Conservation (phyloP, 2,888 invertebrate genomes). For the Drosophila cyrtoloma region DNA sequence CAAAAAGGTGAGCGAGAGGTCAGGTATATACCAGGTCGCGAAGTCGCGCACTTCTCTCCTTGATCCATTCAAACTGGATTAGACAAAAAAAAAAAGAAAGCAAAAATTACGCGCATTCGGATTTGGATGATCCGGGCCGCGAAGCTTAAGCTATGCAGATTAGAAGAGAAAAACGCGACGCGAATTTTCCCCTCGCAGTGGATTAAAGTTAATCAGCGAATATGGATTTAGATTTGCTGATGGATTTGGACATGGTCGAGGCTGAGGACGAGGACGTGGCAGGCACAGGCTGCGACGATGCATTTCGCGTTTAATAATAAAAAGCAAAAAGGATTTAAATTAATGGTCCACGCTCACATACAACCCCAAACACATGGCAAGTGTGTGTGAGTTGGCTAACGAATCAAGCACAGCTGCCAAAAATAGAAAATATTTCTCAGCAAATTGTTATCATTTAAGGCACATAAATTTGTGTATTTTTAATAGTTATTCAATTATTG, state of each 20-base stretch:
- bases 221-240: conserved; percentile 6
- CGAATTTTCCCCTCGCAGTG: conserved; percentile 63
- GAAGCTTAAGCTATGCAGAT: conserved; percentile 74
- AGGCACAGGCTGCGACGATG: conserved; percentile 26
- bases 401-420: conserved; percentile 45
- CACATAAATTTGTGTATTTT: conserved; percentile 5
- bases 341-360: conserved; percentile 33
- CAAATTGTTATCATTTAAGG: conserved; percentile 16
- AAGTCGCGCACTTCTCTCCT: conserved; percentile 39
- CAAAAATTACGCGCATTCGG: conserved; percentile 57
- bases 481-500: conserved; percentile 30
- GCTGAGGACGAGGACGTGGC: conserved; percentile 10
- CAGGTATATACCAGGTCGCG: conserved; percentile 64
- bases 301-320: conserved; percentile 65
- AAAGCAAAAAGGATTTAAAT: conserved; percentile 76
- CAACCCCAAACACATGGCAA: background rate
- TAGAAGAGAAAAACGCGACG: conserved; percentile 45
- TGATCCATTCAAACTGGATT: conserved; percentile 76
- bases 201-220: conserved; percentile 63
- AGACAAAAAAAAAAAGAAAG: conserved; percentile 43
- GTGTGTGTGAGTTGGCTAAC: conserved; percentile 2
- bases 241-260: conserved; percentile 6
- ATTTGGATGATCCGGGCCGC: conserved; percentile 72
- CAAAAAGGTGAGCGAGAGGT: conserved; percentile 63
- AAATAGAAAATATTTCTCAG: background rate